Conservation (phyloP, 2,888 invertebrate genomes). For the Caenorhabditis zanzibari region DNA sequence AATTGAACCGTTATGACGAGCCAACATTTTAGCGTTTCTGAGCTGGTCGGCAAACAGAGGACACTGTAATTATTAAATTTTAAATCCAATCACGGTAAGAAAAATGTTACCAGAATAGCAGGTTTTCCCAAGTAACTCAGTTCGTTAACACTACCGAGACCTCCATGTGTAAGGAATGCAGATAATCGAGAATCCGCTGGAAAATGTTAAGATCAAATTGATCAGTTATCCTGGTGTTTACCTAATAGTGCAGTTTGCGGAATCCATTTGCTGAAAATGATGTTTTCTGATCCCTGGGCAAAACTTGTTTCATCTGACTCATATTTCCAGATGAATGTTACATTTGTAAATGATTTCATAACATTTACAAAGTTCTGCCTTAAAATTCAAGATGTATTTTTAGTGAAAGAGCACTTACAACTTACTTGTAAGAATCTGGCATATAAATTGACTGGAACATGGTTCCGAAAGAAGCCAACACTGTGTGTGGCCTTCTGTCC, state of each 20-base stretch:
- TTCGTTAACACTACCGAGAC: conserved; percentile 56
- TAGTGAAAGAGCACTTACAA: neutral
- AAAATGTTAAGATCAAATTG: neutral
- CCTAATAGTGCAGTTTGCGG: conserved; percentile 74
- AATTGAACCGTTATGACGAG: conserved; percentile 56
- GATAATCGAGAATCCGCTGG: conserved; percentile 46
- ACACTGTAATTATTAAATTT: conserved; percentile 37
- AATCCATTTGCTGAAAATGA: conserved; percentile 74
- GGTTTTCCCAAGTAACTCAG: conserved; percentile 54
- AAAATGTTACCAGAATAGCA: conserved; percentile 29
- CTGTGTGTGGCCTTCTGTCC: conserved; percentile 28
- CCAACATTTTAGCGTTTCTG: conserved; percentile 58
- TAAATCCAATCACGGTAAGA: neutral
- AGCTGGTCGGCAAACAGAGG: conserved; percentile 68
- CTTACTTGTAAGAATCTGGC: conserved; percentile 58
- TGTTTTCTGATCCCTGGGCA: conserved; percentile 58
- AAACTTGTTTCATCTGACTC: conserved; percentile 60
- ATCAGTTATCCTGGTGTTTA: neutral
- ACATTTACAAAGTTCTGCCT: conserved; percentile 48
- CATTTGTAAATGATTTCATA: conserved; percentile 59
- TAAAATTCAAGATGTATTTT: neutral
- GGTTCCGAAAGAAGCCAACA: conserved; percentile 56
- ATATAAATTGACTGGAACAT: conserved; percentile 48
- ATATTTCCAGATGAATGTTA: conserved; percentile 74
- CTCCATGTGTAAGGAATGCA: conserved; percentile 54